Base-by-base conservation (phyloP, 2,113 vertebrate species). In the Callipepla californica region DNA sequence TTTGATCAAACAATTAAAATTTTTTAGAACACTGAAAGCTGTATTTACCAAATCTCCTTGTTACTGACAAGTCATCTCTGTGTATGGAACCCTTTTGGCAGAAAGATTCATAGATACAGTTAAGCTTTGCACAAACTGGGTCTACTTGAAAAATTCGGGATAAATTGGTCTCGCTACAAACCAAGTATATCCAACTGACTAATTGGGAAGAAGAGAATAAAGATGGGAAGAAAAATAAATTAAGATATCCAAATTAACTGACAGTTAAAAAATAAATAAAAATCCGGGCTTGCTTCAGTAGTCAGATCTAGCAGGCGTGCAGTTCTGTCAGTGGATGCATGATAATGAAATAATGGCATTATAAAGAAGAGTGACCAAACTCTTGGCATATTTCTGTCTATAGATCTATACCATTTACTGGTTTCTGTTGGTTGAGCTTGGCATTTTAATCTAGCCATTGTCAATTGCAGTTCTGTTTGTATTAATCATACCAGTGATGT, bases 401-500 rank as follows among this genome's bases (percentile, higher is more conserved):
- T 90, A 48, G 34, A 53, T 79, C 62, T 87, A 55, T 61, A 40
- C 22, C 81, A 85, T 58, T 76, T 79, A 70, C 76, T 62, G 79
- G 30, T 25, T 79, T 58, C 50, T 55, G 63, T 38, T 58, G 18
- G n/a, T 11, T 77, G 51, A 75, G 51, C 77, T 61, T 70, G 72
- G 69, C 6, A 0, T 87, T 94, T 94, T 93, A 92, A 95, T 93
- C 84, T 91, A 74, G 72, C 62, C 32, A 8, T 77, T 91, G 89
- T 95, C 89, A 83, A 87, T 89, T 92, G 63, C 81, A 91, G 42
- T 82, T 55, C 59, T 70, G 23, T 70, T 82, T 92, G 95, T 94
- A 93, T 95, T 91, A 87, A 89, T 95, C 92, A 85, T 82, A 87
- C 21, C 11, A 13, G 45, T n/a, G 57, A 74, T 77, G 51, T 80